Conservation (phyloP, 2,888 invertebrate species). For the Odontothrips loti region DNA sequence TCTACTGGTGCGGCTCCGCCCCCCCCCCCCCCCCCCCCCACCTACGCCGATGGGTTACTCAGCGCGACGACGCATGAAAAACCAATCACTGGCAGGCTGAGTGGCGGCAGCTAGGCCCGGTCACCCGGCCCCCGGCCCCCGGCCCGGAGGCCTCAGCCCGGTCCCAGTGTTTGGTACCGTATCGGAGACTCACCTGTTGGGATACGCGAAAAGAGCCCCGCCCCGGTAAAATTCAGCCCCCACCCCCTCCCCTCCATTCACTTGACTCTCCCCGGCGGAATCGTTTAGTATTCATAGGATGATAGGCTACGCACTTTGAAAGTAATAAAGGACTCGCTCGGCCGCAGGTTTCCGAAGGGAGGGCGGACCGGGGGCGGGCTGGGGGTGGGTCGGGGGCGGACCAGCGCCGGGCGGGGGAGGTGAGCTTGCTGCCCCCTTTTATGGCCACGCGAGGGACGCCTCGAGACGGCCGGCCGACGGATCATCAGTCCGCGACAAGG, state of each 20-base stretch:
- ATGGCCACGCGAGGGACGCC: no score
- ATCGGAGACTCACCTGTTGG: no score
- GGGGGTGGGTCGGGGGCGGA: background rate
- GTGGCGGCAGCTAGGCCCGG: background rate
- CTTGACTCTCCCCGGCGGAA: background rate
- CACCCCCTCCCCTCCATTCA: no score
- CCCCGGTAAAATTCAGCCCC: no score
- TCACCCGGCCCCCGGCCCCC: no score
- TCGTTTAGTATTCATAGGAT: constrained; percentile 25
- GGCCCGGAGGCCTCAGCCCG: no score
- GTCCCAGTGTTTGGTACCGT: no score
- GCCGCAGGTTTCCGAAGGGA: background rate
- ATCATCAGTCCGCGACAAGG: background rate
- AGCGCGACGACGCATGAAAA: background rate
- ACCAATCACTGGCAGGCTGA: background rate
- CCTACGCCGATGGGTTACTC: background rate
- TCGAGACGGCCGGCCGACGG: background rate
- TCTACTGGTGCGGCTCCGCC: no score
- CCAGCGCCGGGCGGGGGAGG: background rate
- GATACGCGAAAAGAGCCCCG: no score
- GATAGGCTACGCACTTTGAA: constrained; percentile 24
- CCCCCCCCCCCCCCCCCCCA: no score
- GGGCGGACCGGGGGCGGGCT: background rate
- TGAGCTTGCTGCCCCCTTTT: no score
- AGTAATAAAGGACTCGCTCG: constrained; percentile 11